Conservation (phyloP, 2,113 vertebrate species). For the Gavia stellata region DNA sequence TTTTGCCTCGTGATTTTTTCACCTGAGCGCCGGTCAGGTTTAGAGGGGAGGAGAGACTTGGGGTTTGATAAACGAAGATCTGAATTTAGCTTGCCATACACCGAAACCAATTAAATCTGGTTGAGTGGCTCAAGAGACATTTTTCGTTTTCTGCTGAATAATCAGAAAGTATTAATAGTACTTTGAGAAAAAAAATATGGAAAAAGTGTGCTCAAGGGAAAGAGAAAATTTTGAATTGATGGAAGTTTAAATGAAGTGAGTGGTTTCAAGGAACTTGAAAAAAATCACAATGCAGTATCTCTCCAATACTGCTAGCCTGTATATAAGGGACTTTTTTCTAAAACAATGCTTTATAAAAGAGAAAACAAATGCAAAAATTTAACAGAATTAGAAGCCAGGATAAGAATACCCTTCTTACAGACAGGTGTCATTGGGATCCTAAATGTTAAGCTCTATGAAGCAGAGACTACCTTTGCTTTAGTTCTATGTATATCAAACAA, state of each 20-base stretch:
- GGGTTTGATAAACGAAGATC: conserved; percentile 47
- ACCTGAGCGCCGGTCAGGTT: neutral
- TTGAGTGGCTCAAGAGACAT: conserved; percentile 25
- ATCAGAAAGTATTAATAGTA: conserved; percentile 62
- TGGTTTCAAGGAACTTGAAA: neutral
- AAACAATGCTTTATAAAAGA: neutral
- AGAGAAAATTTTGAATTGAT: conserved; percentile 25
- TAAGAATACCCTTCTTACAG: neutral
- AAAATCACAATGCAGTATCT: neutral
- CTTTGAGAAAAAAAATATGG: neutral
- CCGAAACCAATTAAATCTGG: conserved; percentile 59
- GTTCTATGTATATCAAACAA: neutral
- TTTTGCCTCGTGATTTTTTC: neutral
- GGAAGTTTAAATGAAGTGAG: conserved; percentile 1
- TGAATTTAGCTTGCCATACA: conserved; percentile 53
- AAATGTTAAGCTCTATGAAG: neutral
- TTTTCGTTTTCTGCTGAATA: conserved; percentile 57
- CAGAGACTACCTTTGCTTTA: neutral
- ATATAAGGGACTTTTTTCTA: neutral
- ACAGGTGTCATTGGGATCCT: neutral
- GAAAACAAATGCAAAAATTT: neutral
- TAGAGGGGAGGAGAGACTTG: neutral
- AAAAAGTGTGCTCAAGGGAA: neutral
- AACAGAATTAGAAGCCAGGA: neutral
- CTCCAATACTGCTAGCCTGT: neutral